phyloP scores from a whole-genome alignment of 2,888 invertebrate species.

The Elysia crispata region DNA sequence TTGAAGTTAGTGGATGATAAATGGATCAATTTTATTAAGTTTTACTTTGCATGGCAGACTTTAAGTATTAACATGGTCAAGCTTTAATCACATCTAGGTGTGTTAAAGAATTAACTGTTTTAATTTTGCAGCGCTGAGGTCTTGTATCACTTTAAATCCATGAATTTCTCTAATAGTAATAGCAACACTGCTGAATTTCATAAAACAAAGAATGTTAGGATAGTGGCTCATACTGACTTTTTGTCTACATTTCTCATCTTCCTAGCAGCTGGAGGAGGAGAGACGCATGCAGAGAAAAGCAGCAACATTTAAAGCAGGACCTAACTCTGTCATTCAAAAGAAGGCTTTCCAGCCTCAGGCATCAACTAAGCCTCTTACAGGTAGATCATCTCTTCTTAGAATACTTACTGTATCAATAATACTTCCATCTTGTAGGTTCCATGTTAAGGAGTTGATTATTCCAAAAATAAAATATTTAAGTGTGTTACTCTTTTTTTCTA shows the following conservation, averaged over 20 bases:
- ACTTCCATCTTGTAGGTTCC: no score
- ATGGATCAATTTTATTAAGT: no score
- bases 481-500: no score
- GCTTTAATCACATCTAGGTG: no score
- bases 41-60: neutral
- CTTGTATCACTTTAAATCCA: neutral
- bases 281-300: conserved; percentile 66
- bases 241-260: neutral
- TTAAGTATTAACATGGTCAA: no score
- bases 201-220: neutral
- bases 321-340: conserved; percentile 82
- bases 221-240: neutral
- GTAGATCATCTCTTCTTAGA: conserved; percentile 50
- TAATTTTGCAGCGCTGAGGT: no score
- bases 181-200: neutral
- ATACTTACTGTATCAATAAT: no score
- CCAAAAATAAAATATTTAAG: no score
- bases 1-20: no score
- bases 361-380: conserved; percentile 78
- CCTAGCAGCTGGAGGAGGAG: conserved; percentile 77
- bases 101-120: no score
- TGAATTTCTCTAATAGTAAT: neutral
- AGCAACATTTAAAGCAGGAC: conserved; percentile 82
- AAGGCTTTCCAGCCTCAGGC: conserved; percentile 84
- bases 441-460: no score